phyloP scores from a whole-genome alignment of 2,888 invertebrate genomes.

The Onthophagus sagittarius region DNA sequence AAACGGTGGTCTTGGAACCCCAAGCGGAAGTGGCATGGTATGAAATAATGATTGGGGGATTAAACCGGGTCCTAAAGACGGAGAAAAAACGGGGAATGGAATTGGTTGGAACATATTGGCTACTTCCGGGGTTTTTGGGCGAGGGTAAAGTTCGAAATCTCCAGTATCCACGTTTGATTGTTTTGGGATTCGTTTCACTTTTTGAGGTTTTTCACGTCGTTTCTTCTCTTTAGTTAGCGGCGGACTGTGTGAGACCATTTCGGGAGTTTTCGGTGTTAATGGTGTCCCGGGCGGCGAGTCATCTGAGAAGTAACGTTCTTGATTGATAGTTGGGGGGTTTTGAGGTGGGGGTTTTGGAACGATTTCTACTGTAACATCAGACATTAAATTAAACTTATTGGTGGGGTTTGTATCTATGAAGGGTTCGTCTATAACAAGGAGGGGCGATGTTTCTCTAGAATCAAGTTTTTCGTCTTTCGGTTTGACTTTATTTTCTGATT shows the following conservation, averaged over 20 bases:
- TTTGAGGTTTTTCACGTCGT: slow-evolving; percentile 51
- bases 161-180: slow-evolving; percentile 9
- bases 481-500: slow-evolving; percentile 45
- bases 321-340: slow-evolving; percentile 27
- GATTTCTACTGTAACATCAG: slow-evolving; percentile 58
- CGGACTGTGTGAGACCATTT: slow-evolving; percentile 55
- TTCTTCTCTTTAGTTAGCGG: slow-evolving; percentile 57
- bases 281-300: slow-evolving; percentile 56
- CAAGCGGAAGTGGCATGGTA: slow-evolving; percentile 46
- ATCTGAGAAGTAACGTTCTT: slow-evolving; percentile 49
- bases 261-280: slow-evolving; percentile 56
- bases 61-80: slow-evolving; percentile 54
- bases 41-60: slow-evolving; percentile 58
- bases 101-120: slow-evolving; percentile 54
- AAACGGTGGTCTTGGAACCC: slow-evolving; percentile 54
- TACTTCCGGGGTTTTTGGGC: slow-evolving; percentile 46
- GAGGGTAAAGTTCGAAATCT: slow-evolving; percentile 33
- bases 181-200: slow-evolving; percentile 38
- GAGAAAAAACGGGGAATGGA: slow-evolving; percentile 47
- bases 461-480: slow-evolving; percentile 44
- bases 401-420: slow-evolving; percentile 35
- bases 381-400: slow-evolving; percentile 39
- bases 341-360: slow-evolving; percentile 30
- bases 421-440: slow-evolving; percentile 48
- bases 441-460: slow-evolving; percentile 46